Evolutionary conservation across 2,113 vertebrate genomes (phyloP), one percentile per base, ranked within the genome.

Genomic region (Ellobius talpinus): DNA sequence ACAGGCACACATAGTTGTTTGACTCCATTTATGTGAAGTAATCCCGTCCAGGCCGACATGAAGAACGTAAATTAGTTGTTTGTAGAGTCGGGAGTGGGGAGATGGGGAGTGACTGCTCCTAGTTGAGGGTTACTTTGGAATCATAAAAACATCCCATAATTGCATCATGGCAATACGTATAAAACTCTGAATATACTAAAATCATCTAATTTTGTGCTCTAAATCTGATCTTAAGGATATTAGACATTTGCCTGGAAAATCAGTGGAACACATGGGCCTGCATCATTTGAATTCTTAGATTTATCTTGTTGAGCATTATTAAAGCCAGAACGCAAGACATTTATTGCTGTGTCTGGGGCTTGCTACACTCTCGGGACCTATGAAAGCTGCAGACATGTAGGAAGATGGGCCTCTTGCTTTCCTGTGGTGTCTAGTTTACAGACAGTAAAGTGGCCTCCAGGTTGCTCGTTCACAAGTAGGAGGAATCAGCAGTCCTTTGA

Each of bases 191-290:
- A 87, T 85, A 88, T 76, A 36, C 14, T 72, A 79, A 86, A 96
- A 66, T 29, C 42, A 5, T 72, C 68, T 24, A 78, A n/a, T 91
- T 87, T 5, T 65, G 47, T 36, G 31, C 36, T 82, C 24, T 82
- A 82, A 82, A 58, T 82, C 21, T 70, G 58, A 73, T 92, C 73
- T 87, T 93, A 73, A 94, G n/a, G 36, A 58, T 89, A 8, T 74
- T 77, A 94, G 85, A 72, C 11, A 74, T 82, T 45, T 91, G 50
- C 26, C 26, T 91, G 23, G 61, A 68, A 92, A 97, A 55, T 84
- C 42, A 77, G 50, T 70, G 17, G 79, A 52, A 61, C 90, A 88
- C 39, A 76, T 45, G 21, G 33, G 33, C 42, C 13, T 90, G 39
- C 68, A 78, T 63, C 92, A 13, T 66, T 72, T 94, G 58, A 87